Base-by-base conservation (phyloP, 2,888 invertebrate genomes). In the Caenorhabditis imperialis region DNA sequence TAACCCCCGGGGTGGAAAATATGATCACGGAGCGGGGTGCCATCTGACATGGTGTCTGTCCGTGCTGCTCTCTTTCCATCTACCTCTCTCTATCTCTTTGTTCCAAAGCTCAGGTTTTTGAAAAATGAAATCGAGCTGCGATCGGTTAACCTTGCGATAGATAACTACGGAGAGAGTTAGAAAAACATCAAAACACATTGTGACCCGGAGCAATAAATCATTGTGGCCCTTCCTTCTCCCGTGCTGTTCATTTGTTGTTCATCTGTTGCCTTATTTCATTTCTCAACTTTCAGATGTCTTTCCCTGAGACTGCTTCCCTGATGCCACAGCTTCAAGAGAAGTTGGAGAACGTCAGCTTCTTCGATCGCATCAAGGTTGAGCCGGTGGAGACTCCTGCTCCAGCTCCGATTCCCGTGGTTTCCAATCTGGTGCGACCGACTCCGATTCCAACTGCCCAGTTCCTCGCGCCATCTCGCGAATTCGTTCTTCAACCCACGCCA, bases 401-500 rank as follows among this genome's bases (percentile, higher is more conserved):
- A 4, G n/a, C 47, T 20, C 57, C 55, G 40, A 7, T 48, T 8
- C 23, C 54, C 1, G 22, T 18, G n/a, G 22, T 47, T 2, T 54
- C 57, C n/a, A n/a, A 37, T 18, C 22, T 67, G 2, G 47, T 61
- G 7, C 58, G 63, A 25, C 63, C 72, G n/a, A 60, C 48, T 20
- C 58, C 60, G 22, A 57, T 71, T 40, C 57, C 71, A 35, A 61
- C 70, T 30, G 55, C 57, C 45, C 45, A 62, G 10, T 58, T 60
- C 25, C 23, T 71, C 23, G 62, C 50, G 18, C 45, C 63, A 47
- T 44, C 30, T 8, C 54, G 42, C 8, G 42, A 70, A 16, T 93
- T 94, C 90, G 93, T 94, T 61, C 90, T 96, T 79, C 95, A 94
- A 44, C 96, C 96, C 0, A 96, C 96, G 1, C 96, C 96, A 3